Percentiles rank a stretch among this genome's conserved stretches.
These are phyloP conservation scores for Anneissia japonica DNA, from an alignment of 35 echinoderm and acorn worm genomes.

Conservation along the genomic window DNA sequence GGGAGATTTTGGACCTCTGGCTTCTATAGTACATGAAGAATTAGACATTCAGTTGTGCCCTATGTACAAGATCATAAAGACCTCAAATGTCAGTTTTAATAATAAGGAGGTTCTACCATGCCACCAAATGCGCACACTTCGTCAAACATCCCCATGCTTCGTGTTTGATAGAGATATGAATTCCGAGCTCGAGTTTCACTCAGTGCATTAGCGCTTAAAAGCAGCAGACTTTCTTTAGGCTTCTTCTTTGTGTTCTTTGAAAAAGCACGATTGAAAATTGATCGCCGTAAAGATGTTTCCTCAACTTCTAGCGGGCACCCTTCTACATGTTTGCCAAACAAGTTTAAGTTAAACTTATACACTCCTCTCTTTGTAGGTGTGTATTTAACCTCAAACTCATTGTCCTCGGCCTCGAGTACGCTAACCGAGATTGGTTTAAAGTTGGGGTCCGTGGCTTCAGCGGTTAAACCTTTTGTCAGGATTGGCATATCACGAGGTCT, in stretches of 20 bases:
- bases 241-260: background rate
- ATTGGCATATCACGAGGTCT: background rate
- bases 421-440: background rate
- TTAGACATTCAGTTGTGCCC: too few relatives aligned
- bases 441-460: background rate
- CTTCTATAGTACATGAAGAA: too few relatives aligned
- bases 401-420: background rate
- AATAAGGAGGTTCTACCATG: background rate
- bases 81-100: too few relatives aligned
- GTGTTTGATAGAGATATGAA: background rate
- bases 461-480: background rate
- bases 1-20: too few relatives aligned
- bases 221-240: background rate
- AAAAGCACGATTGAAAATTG: background rate
- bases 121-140: background rate
- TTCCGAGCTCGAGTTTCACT: background rate
- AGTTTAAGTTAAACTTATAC: background rate
- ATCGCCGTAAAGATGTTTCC: background rate
- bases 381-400: background rate
- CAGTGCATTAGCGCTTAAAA: background rate
- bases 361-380: background rate
- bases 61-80: too few relatives aligned
- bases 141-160: background rate
- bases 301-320: background rate
- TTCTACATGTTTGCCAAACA: background rate